A percentile compares a stretch with the other conserved stretches of the same genome.
These are phyloP conservation scores for Puma concolor DNA, from an alignment of 2,113 vertebrate species.

Conservation along the genomic window DNA sequence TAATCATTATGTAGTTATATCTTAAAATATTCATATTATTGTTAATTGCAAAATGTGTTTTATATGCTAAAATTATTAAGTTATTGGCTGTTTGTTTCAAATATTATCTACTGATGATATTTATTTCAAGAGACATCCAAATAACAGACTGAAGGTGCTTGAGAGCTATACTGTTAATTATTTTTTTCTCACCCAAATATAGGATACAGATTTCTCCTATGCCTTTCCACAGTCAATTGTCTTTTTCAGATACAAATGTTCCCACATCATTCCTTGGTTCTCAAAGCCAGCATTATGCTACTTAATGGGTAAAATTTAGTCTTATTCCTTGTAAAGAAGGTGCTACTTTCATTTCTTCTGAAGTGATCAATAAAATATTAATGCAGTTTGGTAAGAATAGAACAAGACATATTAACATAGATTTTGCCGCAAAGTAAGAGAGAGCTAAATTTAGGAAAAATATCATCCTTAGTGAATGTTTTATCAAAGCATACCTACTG, in stretches of 20 bases:
- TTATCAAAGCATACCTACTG: background rate
- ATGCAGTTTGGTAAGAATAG: background rate
- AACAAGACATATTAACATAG: background rate
- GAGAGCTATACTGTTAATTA: background rate
- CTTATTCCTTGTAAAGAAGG: background rate
- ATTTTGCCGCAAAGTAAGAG: background rate
- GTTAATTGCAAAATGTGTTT: background rate
- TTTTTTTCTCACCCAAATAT: background rate
- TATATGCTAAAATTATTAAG: background rate
- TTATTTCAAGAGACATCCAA: background rate
- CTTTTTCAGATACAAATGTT: background rate
- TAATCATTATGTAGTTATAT: background rate
- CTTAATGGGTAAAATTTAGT: background rate
- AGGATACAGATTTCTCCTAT: background rate
- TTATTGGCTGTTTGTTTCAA: background rate
- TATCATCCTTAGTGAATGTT: background rate
- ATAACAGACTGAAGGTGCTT: background rate
- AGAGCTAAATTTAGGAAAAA: constrained; percentile 13
- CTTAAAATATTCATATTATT: background rate
- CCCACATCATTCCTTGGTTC: background rate
- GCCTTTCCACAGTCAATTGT: background rate
- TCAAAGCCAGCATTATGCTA: background rate
- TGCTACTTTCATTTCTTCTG: background rate
- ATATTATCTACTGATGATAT: background rate
- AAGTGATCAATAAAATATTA: constrained; percentile 31